A percentile compares a stretch with the other conserved stretches of the same genome.
Evolutionary conservation across 2,888 invertebrate species (phyloP).

Genomic region (Dasypogon diadema): DNA sequence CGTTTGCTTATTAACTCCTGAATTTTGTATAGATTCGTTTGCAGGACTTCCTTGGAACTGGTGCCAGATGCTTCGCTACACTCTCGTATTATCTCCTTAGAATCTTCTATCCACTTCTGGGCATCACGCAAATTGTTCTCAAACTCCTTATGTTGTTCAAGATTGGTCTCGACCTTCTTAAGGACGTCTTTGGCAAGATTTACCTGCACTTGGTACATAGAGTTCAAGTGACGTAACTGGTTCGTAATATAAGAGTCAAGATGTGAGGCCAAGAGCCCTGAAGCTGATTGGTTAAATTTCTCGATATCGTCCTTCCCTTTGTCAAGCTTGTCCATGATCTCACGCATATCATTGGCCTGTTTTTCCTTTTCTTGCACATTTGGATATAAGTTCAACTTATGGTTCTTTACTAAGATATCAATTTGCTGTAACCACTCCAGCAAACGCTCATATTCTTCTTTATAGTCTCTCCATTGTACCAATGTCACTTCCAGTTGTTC

Average conservation of each 20-base stretch:
- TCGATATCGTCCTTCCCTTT: conserved; percentile 87
- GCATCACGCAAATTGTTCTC: conserved; percentile 81
- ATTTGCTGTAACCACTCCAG: conserved; percentile 95
- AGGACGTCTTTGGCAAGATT: conserved; percentile 91
- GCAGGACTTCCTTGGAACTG: conserved; percentile 85
- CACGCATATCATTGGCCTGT: conserved; percentile 85
- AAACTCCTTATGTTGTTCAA: conserved; percentile 86
- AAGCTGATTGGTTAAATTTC: conserved; percentile 83
- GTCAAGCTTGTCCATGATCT: conserved; percentile 79
- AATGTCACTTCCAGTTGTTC: conserved; percentile 85
- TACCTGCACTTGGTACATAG: conserved; percentile 88
- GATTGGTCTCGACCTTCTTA: conserved; percentile 90
- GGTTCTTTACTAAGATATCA: conserved; percentile 90
- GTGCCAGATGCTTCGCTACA: conserved; percentile 84
- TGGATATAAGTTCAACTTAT: conserved; percentile 85
- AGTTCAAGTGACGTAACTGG: conserved; percentile 86
- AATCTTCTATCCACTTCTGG: conserved; percentile 87
- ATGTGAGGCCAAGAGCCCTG: conserved; percentile 83
- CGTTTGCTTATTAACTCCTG: conserved; percentile 84
- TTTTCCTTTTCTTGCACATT: conserved; percentile 86
- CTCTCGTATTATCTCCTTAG: conserved; percentile 83
- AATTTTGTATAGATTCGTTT: conserved; percentile 81
- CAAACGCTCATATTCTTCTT: conserved; percentile 90
- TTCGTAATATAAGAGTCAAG: conserved; percentile 89
- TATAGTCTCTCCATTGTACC: conserved; percentile 88